Evolutionary conservation across 2,888 invertebrate species (phyloP).

Genomic region (Polia nebulosa): DNA sequence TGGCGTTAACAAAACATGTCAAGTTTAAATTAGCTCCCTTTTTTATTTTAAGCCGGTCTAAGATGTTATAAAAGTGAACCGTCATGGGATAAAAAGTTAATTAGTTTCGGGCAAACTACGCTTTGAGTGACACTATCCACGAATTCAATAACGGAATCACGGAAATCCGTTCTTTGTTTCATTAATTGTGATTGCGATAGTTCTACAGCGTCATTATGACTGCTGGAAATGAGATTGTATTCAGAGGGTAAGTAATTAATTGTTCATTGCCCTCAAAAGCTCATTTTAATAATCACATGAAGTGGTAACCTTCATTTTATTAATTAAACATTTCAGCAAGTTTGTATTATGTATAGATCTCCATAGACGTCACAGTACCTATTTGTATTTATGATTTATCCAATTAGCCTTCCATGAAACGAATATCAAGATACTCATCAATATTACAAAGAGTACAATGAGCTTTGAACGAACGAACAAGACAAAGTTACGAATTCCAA

Average conservation of each 20-base stretch:
- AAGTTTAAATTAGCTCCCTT: slow-evolving; percentile 39
- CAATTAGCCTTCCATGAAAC: slow-evolving; percentile 12
- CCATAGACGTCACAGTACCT: too few relatives aligned
- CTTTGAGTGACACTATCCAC: slow-evolving; percentile 21
- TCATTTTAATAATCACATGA: too few relatives aligned
- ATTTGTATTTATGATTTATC: background rate
- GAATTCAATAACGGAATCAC: slow-evolving; percentile 44
- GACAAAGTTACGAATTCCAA: slow-evolving; percentile 26
- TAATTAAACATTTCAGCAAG: background rate
- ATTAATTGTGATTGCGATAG: slow-evolving; percentile 43
- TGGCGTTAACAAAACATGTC: slow-evolving; percentile 30
- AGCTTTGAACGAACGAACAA: slow-evolving; percentile 18
- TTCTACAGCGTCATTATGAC: slow-evolving; percentile 23
- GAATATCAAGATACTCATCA: background rate
- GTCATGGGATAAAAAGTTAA: slow-evolving; percentile 11
- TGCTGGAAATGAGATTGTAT: slow-evolving; percentile 36
- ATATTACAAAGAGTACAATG: slow-evolving; percentile 12
- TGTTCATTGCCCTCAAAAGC: slow-evolving; percentile 15
- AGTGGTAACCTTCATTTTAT: too few relatives aligned
- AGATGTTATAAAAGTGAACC: slow-evolving; percentile 32
- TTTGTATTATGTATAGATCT: too few relatives aligned
- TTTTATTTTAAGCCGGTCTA: slow-evolving; percentile 36
- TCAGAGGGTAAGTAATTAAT: slow-evolving; percentile 16
- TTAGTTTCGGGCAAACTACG: slow-evolving; percentile 12
- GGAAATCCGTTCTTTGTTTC: slow-evolving; percentile 49